Evolutionary conservation across 2,888 invertebrate genomes (phyloP), one percentile per base, ranked within the genome.

Genomic region (Eudemis profundana): DNA sequence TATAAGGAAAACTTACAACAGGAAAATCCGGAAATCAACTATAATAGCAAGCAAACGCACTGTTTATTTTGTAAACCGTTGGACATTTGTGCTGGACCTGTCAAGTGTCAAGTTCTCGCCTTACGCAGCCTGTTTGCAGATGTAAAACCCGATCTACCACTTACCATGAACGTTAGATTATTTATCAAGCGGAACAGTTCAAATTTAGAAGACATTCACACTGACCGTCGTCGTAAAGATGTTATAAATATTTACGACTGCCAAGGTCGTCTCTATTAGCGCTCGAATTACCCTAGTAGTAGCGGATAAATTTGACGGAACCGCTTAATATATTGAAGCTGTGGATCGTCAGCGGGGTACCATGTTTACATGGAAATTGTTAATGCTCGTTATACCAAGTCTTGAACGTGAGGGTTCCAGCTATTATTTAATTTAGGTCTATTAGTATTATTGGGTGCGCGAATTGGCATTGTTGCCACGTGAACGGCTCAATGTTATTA

Each of bases 131-230:
- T 33, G 8, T n/a, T n/a, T 33, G 1, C 7, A 33, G 33, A 10
- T 2, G 8, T 33, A 7, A 33, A 33, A 33, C 33, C 3, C 33
- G 10, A 33, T 38, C 53, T 40, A 21, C 12, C 23, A 38, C 19
- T 33, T 29, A 42, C 4, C 42, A 42, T 7, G n/a, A 29, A 29
- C 4, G 12, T 42, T 29, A 3, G 36, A 10, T 17, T 53, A 59
- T 65, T 59, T 59, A 59, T 60, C 29, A 65, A 51, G 53, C 53
- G 59, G 47, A 51, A 65, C 51, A 70, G 74, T 68, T 77, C 79
- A 82, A 78, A 84, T 78, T 79, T 82, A 82, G 84, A 86, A 86
- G 84, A 83, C 84, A 86, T 87, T 87, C 84, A 87, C 85, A 85
- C 79, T 85, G 84, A 83, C 79, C 84, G 82, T 78, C 84, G 81